Evolutionary conservation across 92 coral and sea anemone genomes (phyloP), one percentile per base, ranked within the genome.

Genomic region (Actinernus sp.): DNA sequence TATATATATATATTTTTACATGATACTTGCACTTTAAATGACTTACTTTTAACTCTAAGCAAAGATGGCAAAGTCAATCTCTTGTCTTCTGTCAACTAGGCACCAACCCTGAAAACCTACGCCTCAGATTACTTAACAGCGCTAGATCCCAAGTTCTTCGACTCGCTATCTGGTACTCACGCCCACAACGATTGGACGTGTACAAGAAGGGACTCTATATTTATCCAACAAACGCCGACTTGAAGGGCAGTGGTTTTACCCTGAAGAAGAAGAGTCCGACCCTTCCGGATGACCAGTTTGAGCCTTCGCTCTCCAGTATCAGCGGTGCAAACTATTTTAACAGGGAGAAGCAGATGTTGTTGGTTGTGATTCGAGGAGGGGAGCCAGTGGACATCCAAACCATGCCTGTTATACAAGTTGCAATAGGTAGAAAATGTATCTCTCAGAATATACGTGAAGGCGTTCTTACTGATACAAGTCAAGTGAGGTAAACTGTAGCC

Each of bases 241-340:
- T 92, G n/a, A 72, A 69, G 33, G 57, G 55, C 46, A 51, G 71
- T 32, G 79, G 83, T 46, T 92, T 87, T 49, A 71, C 86, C 28
- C 61, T 82, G 54, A 61, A 74, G 41, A 69, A 79, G 50, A 88
- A 84, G 45, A 82, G 88, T 63, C 89, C 94, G 20, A 61, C 22
- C 0, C 88, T 83, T 50, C 87, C 97, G 34, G 76, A 71, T 54
- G 92, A 88, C 40, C 97, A 92, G 78, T 92, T 88, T 83, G 92
- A 92, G 76, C 97, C 97, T 20, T 49, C 85, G 21, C 77, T 92
- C 23, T 50, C 62, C 34, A 63, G 95, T 55, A 71, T 75, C 78
- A 84, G 92, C 69, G 97, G 97, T 13, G 90, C 92, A 13, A 92
- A 88, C 65, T 92, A 88, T 26, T 92, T 65, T 79, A 92, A 92